Evolutionary conservation across 92 coral and sea anemone species (phyloP), one percentile per base, ranked within the genome.

Genomic region (Bergia puertoricense): DNA sequence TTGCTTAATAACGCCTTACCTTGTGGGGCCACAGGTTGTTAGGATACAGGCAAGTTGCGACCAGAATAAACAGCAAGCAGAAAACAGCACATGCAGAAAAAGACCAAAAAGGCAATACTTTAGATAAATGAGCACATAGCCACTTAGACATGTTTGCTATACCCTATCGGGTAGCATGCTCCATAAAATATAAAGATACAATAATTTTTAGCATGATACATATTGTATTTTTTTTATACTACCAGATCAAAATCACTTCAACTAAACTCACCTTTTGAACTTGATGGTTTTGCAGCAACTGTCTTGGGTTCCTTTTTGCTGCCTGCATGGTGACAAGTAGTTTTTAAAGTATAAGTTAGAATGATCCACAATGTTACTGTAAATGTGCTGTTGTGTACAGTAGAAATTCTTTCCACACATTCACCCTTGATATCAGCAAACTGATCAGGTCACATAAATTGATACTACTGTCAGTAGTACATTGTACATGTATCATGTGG

Each of bases 11-110:
- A 84, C 87, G 66, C 87, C 87, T 84, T 84, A 84, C 87, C 87
- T 84, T 84, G 87, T 84, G 78, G 87, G 87, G 87, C 87, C 87
- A 80, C 78, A 84, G 87, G 36, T 71, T 84, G 79, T 15, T 72
- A 84, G 43, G 62, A 45, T 54, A 84, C 79, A 36, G 42, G 16
- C 73, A 80, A 38, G 50, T 68, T 18, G 22, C 30, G 39, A 84
- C 36, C n/a, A 50, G 65, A 48, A 73, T 45, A 15, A 59, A 36
- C 67, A 71, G 36, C 59, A 69, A 13, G 62, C 62, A 84, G 66
- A 84, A 69, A 46, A 67, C 15, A 46, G 54, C 56, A 46, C 87
- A 84, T 84, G 87, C 37, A 16, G 66, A 56, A 36, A 84, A 69
- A 48, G 41, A 23, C 2, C 42, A 72, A 84, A 84, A 30, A 71